Evolutionary conservation across 2,888 invertebrate genomes (phyloP), one percentile per base, ranked within the genome.

Genomic region (Dicyrtomina minuta): DNA sequence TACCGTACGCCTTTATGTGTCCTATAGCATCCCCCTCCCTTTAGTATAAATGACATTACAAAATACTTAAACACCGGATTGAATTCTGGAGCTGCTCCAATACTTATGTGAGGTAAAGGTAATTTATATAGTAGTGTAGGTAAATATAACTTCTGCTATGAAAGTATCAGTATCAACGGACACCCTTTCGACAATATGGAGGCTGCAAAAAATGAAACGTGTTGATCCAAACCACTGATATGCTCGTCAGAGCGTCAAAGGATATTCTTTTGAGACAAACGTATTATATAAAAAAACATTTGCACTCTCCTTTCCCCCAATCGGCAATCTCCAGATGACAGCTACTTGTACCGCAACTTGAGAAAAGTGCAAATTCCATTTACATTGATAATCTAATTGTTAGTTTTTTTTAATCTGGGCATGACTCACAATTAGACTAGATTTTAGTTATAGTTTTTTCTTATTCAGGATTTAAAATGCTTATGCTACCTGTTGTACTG

Each of bases 381-480:
- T 43, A 60, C 60, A 60, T 60, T 44, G 44, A 60, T 60, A 39
- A 60, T 60, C 39, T 43, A 60, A 60, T 41, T 60, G 60, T 60
- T 39, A 4, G 22, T 24, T n/a, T 43, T 33, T 39, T 33, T 17
- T 51, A 17, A 20, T 20, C 20, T 17, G 51, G 10, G 51, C 33
- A 33, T 33, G 33, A 33, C 33, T 33, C 33, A 33, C 33, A 33
- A 33, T 33, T 33, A 33, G 8, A 8, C 33, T 3, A 33, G 51
- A 4, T n/a, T 5, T 17, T 46, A 46, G 46, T 8, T n/a, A 17
- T 15, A 46, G 17, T 46, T 46, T 15, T 46, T 46, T 46, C 17
- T 46, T 46, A 46, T 46, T 46, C 46, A 46, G n/a, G 17, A 46
- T 46, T 46, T 46, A 17, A 17, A 46, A 46, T n/a, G n/a, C n/a